Conservation (phyloP, 1,140 invertebrate species). For the Aphidius gifuensis region DNA sequence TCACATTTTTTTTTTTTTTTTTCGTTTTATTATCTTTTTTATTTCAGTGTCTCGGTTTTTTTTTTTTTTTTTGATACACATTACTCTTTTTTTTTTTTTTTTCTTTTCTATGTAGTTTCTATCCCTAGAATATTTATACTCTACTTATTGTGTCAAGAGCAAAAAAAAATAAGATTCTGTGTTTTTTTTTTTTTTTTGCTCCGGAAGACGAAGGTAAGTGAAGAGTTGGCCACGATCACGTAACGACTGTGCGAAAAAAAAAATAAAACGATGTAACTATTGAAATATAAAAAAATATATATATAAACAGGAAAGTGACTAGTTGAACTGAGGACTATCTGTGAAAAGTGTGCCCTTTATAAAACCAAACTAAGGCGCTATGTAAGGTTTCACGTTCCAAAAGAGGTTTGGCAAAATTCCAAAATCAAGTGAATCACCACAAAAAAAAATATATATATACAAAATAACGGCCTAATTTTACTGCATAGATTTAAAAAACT, state of each 20-base stretch:
- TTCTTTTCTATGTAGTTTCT: neutral
- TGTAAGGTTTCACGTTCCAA: slow-evolving; percentile 12
- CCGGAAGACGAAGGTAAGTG: no score
- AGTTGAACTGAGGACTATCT: slow-evolving; percentile 9
- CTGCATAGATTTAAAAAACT: slow-evolving; percentile 13
- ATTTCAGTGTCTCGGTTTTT: no score
- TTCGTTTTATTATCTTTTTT: no score
- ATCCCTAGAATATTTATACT: slow-evolving; percentile 9
- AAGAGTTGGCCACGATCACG: neutral
- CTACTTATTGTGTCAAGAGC: slow-evolving; percentile 1
- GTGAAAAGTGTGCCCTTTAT: slow-evolving; percentile 7
- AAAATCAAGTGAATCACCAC: slow-evolving; percentile 5
- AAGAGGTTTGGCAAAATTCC: slow-evolving; percentile 13
- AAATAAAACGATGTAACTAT: neutral
- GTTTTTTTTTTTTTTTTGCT: no score
- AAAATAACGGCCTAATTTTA: slow-evolving; percentile 15
- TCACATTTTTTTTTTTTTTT: slow-evolving; percentile 3
- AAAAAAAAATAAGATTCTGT: no score
- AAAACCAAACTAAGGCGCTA: no score
- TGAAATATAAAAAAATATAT: neutral
- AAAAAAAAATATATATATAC: slow-evolving; percentile 12
- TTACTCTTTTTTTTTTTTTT: no score
- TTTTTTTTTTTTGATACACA: no score
- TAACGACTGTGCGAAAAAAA: slow-evolving; percentile 1
- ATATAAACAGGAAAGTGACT: slow-evolving; percentile 4